phyloP scores from a whole-genome alignment of 1,140 invertebrate genomes.

The Telenomus remus region DNA sequence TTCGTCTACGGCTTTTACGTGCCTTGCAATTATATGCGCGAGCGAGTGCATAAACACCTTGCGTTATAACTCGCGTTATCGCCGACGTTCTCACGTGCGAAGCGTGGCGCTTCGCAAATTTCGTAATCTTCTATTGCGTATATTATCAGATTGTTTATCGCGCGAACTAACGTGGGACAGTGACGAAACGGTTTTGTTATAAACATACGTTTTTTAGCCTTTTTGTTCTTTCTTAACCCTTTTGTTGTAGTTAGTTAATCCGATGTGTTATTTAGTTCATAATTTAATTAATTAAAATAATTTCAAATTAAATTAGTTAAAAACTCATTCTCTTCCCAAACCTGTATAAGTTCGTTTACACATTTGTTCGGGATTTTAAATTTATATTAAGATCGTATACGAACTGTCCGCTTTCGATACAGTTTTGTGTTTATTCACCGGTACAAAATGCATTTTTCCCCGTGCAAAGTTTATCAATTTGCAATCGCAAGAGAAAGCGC shows the following conservation, averaged over 20 bases:
- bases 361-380: too few relatives aligned
- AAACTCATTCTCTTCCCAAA: too few relatives aligned
- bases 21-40: conserved; percentile 27
- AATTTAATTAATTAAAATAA: too few relatives aligned
- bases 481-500: conserved; percentile 29
- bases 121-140: conserved; percentile 28
- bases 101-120: conserved; percentile 20
- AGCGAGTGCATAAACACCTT: conserved; percentile 32
- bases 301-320: too few relatives aligned
- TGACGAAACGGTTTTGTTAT: conserved; percentile 19
- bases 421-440: conserved; percentile 3
- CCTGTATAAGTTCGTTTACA: too few relatives aligned
- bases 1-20: conserved; percentile 18
- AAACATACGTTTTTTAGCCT: background rate
- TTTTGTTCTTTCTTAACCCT: background rate
- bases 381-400: too few relatives aligned
- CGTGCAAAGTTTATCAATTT: conserved; percentile 21
- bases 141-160: conserved; percentile 26
- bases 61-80: conserved; percentile 19
- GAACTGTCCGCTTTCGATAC: background rate
- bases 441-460: conserved; percentile 9
- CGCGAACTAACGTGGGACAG: conserved; percentile 22
- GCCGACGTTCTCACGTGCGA: conserved; percentile 29
- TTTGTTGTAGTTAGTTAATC: background rate
- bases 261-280: conserved; percentile 13